Base-by-base conservation (phyloP, 2,888 invertebrate species). In the Hyposoter didymator region DNA sequence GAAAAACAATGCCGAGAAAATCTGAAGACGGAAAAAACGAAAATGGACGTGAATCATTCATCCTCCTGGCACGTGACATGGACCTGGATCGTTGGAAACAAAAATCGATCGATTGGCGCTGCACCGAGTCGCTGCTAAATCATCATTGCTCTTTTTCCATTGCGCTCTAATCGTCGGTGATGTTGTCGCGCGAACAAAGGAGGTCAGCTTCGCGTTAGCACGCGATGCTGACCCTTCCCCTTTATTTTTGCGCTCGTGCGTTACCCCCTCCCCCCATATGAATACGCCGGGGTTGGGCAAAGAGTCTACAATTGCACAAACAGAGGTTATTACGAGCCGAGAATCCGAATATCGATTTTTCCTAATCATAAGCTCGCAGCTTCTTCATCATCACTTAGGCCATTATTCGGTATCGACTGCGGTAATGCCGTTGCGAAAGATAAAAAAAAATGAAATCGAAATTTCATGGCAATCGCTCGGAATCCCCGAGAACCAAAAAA, bases 131-230 rank as follows among this genome's bases (percentile, higher is more conserved):
- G 39, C 6, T 28, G 59, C 12, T 12, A 59, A 59, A 59, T 59
- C 28, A 28, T 59, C 59, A 59, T 14, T 28, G 10, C 59, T 59
- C 59, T 3, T 14, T 59, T 59, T 28, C 28, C 59, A 59, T 59
- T 12, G 59, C 59, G 28, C 28, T 28, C 14, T 59, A 59, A 59
- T 59, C 22, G 14, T 12, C 28, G 59, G 59, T 59, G 59, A 59
- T 59, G 59, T 59, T 59, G 59, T 59, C 59, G 59, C 59, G 28
- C 28, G 28, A 59, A 59, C 59, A 59, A 59, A 59, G 59, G 59
- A 59, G 59, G 59, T 59, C 59, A 59, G 28, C 59, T 59, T 59
- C 28, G 28, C 28, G 59, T 28, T 22, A 59, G 14, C 59, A 59
- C 59, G 59, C 59, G 59, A 59, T 59, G 39, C 39, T 39, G 14